Evolutionary conservation across 64 coral and sea anemone species (phyloP).

Genomic region (Trachythela sp.): DNA sequence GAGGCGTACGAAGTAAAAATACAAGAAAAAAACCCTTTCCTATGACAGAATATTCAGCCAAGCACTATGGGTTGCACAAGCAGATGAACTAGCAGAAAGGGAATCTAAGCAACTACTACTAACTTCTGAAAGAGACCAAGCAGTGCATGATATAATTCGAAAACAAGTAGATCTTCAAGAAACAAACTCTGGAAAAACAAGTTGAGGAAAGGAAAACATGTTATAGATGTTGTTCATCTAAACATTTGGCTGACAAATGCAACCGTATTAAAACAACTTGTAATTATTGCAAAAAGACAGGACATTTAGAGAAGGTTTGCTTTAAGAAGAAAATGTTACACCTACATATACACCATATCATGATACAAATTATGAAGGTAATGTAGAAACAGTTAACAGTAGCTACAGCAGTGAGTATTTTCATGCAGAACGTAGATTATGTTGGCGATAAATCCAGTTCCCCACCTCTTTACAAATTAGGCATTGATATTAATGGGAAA

Average conservation of each 20-base stretch:
- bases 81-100: slow-evolving; percentile 58
- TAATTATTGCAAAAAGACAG: slow-evolving; percentile 48
- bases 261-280: slow-evolving; percentile 31
- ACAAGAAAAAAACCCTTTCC: not conserved
- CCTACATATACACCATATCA: slow-evolving; percentile 13
- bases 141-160: slow-evolving; percentile 9
- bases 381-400: slow-evolving; percentile 28
- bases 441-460: not conserved
- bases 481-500: slow-evolving; percentile 27
- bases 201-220: slow-evolving; percentile 37
- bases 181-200: not conserved
- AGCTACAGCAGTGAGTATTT: not conserved
- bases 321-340: slow-evolving; percentile 50
- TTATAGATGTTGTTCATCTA: slow-evolving; percentile 49
- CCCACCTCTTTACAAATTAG: slow-evolving; percentile 46
- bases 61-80: slow-evolving; percentile 50
- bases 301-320: slow-evolving; percentile 43
- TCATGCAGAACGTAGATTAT: slow-evolving; percentile 36
- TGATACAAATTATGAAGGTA: not conserved
- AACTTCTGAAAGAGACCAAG: slow-evolving; percentile 31
- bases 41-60: slow-evolving; percentile 21
- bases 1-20: slow-evolving; percentile 20
- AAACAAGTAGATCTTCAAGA: not conserved
- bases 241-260: slow-evolving; percentile 51
- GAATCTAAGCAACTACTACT: slow-evolving; percentile 40